Percentiles rank a stretch among this genome's conserved stretches.
phyloP scores from a whole-genome alignment of 1,140 invertebrate genomes.

The Lucilia sericata region DNA sequence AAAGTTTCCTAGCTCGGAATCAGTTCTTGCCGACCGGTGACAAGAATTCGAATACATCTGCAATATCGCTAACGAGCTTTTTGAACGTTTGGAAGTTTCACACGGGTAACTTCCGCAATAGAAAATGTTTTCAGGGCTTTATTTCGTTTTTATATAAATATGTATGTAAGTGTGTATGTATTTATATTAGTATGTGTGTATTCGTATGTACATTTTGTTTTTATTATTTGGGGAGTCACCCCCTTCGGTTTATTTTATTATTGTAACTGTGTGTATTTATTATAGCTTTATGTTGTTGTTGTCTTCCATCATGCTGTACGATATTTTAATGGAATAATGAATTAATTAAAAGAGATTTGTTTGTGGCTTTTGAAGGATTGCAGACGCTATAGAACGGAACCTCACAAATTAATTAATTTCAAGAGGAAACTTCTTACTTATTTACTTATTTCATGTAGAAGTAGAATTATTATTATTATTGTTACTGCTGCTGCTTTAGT shows the following conservation, averaged over 20 bases:
- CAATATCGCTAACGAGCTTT: no score
- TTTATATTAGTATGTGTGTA: background rate
- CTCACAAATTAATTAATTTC: conserved; percentile 44
- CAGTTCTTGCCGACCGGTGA: no score
- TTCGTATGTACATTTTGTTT: background rate
- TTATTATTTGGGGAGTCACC: background rate
- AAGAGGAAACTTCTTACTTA: conserved; percentile 39
- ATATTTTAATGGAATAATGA: conserved; percentile 43
- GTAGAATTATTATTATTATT: no score
- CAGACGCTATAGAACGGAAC: conserved; percentile 36
- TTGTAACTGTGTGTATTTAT: background rate
- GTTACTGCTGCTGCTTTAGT: no score
- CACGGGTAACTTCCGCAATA: no score
- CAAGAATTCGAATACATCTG: no score
- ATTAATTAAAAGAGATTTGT: conserved; percentile 44
- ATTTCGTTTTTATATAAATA: background rate
- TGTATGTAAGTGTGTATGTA: background rate
- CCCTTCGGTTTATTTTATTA: background rate
- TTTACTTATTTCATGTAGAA: conserved; percentile 19
- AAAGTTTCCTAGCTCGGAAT: no score
- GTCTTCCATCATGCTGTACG: conserved; percentile 1
- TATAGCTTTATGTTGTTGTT: background rate
- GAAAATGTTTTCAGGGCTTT: background rate
- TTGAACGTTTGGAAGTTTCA: no score
- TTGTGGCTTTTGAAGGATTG: conserved; percentile 43